Conservation (phyloP, 1,140 invertebrate genomes). For the Rhopalosiphum padi region DNA sequence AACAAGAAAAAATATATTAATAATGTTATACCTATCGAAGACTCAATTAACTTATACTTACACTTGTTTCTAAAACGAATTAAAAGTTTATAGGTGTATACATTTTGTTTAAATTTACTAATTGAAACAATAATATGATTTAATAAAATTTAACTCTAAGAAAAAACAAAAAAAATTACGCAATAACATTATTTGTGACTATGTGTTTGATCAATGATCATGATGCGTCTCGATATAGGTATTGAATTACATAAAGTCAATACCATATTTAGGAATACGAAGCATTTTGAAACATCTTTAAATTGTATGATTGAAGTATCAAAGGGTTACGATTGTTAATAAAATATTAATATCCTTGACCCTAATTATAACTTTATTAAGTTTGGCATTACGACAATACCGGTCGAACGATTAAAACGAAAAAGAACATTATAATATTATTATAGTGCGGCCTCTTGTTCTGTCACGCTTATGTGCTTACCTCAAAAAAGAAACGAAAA, state of each 20-base stretch:
- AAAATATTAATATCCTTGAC: background rate
- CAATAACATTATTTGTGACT: background rate
- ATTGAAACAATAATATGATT: background rate
- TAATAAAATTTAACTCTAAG: background rate
- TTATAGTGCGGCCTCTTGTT: conserved; percentile 8
- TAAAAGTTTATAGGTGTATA: background rate
- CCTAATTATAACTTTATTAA: conserved; percentile 24
- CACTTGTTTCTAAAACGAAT: background rate
- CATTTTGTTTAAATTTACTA: background rate
- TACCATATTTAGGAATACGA: background rate
- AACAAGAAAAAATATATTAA: background rate
- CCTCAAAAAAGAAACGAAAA: conserved; percentile 41
- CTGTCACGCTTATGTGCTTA: conserved; percentile 39
- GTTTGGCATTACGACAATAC: background rate
- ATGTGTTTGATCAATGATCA: background rate
- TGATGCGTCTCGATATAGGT: background rate
- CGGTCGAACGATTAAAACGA: background rate
- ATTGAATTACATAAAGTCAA: background rate
- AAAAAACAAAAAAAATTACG: background rate
- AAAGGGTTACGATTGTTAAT: background rate
- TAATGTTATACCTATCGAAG: background rate
- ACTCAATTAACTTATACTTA: background rate
- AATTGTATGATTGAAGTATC: background rate
- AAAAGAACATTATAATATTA: background rate
- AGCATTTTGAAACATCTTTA: background rate